Conservation (phyloP, 1,140 invertebrate genomes). For the Drosophila hydei region DNA sequence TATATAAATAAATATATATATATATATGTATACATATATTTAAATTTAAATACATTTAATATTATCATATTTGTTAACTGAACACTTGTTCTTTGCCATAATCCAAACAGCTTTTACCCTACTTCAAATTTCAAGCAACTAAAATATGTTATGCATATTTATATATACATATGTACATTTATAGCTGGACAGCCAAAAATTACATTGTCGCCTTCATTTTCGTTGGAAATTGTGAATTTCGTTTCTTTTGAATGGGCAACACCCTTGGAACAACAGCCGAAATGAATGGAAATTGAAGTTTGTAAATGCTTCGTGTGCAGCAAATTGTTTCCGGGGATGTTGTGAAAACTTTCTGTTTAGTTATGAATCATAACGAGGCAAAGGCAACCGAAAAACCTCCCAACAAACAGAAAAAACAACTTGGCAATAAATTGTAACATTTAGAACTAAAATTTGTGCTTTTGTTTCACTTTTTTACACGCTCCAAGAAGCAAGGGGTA, state of each 20-base stretch:
- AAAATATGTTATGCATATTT: not conserved
- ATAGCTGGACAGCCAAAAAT: constrained; percentile 1
- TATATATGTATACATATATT: too few relatives aligned
- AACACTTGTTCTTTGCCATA: too few relatives aligned
- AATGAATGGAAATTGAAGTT: constrained; percentile 73
- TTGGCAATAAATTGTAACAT: constrained; percentile 57
- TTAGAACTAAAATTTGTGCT: constrained; percentile 32
- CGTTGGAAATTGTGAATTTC: constrained; percentile 21
- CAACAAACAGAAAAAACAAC: constrained; percentile 42
- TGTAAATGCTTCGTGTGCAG: constrained; percentile 76
- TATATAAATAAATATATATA: too few relatives aligned
- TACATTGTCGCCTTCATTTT: constrained; percentile 31
- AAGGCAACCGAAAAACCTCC: constrained; percentile 43
- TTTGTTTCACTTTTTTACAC: constrained; percentile 1
- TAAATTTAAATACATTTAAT: too few relatives aligned
- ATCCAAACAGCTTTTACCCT: too few relatives aligned
- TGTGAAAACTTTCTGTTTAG: constrained; percentile 69
- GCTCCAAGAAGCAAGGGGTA: constrained; percentile 9
- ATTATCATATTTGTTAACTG: too few relatives aligned
- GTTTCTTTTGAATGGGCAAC: constrained; percentile 29
- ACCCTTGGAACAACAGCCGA: constrained; percentile 15
- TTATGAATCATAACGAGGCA: constrained; percentile 77
- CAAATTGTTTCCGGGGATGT: constrained; percentile 81
- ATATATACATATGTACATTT: not conserved
- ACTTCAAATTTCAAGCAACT: constrained; percentile 23